Evolutionary conservation across 1,140 invertebrate species (phyloP), one percentile per base, ranked within the genome.

Genomic region (Maconellicoccus hirsutus): DNA sequence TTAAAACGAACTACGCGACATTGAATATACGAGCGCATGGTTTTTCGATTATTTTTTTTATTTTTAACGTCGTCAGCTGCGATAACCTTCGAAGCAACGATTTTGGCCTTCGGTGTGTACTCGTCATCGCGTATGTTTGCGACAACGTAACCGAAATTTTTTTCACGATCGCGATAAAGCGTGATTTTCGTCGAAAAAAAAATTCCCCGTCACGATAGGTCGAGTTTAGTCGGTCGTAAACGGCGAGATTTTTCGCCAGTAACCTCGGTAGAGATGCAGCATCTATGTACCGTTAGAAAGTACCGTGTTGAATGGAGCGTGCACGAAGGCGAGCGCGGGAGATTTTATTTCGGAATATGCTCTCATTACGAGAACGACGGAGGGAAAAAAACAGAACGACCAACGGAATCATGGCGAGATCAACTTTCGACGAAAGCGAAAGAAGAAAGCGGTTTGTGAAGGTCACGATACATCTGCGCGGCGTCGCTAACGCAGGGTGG

Each of bases 341-440:
- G 12, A 16, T 52, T 52, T 52, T 19, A 14, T 14, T 52, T 52
- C 42, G 42, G 42, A 52, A 19, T 52, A 52, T 19, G 42, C 42
- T 52, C 42, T 52, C 12, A 19, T 52, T 52, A n/a, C n/a, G n/a
- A n/a, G n/a, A 52, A 52, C n/a, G 42, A 52, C n/a, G 42, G 2
- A n/a, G n/a, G n/a, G n/a, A n/a, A n/a, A 52, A 52, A 52, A 52
- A 14, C 6, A 14, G 42, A 14, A 19, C 16, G 33, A 6, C 14
- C 6, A 14, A 6, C 33, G 6, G 33, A 38, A 14, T 3, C n/a
- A 3, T 19, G 42, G 42, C n/a, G n/a, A 52, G 42, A 52, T 52
- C 42, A 52, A 52, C 42, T 52, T 52, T 52, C 42, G 42, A 52
- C 42, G 42, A 52, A 52, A 52, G 42, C 42, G 42, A 52, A 52